Evolutionary conservation across 2,113 vertebrate genomes (phyloP), one percentile per base, ranked within the genome.

Genomic region (Cygnus atratus): DNA sequence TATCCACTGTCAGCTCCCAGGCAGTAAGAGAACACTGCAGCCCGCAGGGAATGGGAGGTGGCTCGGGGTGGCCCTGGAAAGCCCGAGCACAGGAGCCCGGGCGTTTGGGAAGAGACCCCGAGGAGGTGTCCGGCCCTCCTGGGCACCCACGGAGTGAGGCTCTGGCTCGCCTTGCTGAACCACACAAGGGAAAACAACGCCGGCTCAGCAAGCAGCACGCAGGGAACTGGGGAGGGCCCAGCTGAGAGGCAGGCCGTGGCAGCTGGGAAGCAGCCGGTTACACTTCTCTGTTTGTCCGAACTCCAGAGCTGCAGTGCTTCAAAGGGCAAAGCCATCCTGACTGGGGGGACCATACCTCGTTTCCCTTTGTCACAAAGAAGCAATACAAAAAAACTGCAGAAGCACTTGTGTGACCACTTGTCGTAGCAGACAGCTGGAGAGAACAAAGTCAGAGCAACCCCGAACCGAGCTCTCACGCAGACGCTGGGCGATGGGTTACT

Each of bases 301-400:
- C n/a, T 80, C 59, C 90, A 81, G 65, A 43, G 13, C 17, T 10
- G 15, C 11, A 4, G 14, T 25, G 78, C 59, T 92, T 28, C 31
- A 39, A 46, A 77, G 48, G 59, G 48, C 86, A 84, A 37, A 71
- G 70, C 31, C 62, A 6, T 9, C 28, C 35, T 6, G 50, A 20
- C 10, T 1, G 0, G 13, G 58, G 58, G 26, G 26, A 18, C 7
- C 0, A 3, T 5, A 41, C 43, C 29, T 75, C 13, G 24, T 16
- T 63, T 77, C 59, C 63, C 66, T 43, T 20, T 12, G 46, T 41
- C 76, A 24, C 48, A 43, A 13, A 26, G 80, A 15, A 48, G 13
- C 50, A 20, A 5, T 1, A 9, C 9, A 50, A 6, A 28, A 11
- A 11, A 3, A 1, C 0, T 8, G n/a, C 39, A 22, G 68, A 21